These are phyloP conservation scores for Microplitis deprimator DNA, from an alignment of 2,888 invertebrate genomes.

Conservation along the genomic window DNA sequence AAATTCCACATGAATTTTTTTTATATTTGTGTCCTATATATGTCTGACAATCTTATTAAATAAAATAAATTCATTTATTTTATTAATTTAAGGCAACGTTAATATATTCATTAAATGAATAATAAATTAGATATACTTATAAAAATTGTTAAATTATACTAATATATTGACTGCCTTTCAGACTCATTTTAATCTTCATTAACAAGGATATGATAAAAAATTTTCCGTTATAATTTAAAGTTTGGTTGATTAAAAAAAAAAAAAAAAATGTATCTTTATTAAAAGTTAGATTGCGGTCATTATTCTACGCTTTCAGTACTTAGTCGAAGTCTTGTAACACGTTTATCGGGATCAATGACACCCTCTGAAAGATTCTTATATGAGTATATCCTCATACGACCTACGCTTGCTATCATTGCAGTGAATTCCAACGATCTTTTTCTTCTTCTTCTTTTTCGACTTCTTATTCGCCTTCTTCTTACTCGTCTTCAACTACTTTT, in stretches of 20 bases:
- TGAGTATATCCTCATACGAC: conserved; percentile 54
- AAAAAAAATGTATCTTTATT: background rate
- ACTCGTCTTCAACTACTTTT: background rate
- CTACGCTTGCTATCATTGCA: conserved; percentile 55
- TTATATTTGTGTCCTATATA: conserved; percentile 1
- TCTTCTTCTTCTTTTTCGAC: conserved; percentile 46
- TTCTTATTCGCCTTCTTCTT: conserved; percentile 34
- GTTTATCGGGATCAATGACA: conserved; percentile 64
- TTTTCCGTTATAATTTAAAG: no score
- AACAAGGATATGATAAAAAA: no score
- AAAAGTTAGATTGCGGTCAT: background rate
- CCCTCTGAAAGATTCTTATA: conserved; percentile 55
- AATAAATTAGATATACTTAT: background rate
- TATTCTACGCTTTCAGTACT: background rate
- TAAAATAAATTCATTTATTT: background rate
- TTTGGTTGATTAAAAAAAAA: no score
- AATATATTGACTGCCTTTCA: no score
- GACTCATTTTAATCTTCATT: no score
- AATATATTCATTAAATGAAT: background rate
- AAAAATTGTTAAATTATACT: background rate
- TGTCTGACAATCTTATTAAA: background rate
- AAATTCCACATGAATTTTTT: background rate
- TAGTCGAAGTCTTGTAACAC: conserved; percentile 47
- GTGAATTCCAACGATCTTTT: conserved; percentile 65
- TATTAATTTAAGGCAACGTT: background rate